A percentile compares a stretch with the other conserved stretches of the same genome.
Evolutionary conservation across 1,140 invertebrate species (phyloP).

Genomic region (Ptiloglossa arizonensis): DNA sequence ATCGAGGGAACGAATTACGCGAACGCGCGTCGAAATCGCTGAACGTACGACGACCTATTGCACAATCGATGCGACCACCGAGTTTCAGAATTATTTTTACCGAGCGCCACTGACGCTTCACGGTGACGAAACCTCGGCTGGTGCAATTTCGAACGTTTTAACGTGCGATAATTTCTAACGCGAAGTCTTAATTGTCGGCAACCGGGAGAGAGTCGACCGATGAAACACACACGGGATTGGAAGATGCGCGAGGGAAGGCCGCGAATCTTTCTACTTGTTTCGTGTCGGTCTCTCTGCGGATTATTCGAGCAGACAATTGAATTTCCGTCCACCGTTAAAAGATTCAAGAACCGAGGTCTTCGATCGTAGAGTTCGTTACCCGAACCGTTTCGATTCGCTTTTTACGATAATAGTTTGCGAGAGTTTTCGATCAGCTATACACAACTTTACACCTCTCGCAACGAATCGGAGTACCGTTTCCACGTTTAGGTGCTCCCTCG

Average conservation of each 20-base stretch:
- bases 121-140: not conserved
- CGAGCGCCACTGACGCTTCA: not conserved
- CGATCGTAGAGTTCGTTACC: not conserved
- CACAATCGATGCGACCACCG: constrained; percentile 25
- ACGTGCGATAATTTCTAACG: constrained; percentile 2
- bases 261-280: constrained; percentile 3
- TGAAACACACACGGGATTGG: too few species aligned
- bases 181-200: not conserved
- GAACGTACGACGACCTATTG: constrained; percentile 16
- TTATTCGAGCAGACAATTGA: constrained; percentile 8
- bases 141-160: not conserved
- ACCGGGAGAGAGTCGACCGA: not conserved
- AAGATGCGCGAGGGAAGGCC: too few species aligned
- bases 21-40: constrained; percentile 39
- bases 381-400: not conserved
- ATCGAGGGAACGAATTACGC: constrained; percentile 44
- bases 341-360: not conserved
- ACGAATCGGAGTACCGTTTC: not conserved
- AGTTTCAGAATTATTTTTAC: constrained; percentile 44
- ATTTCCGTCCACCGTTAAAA: constrained; percentile 7
- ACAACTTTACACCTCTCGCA: not conserved
- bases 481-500: not conserved
- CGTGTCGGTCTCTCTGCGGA: not conserved
- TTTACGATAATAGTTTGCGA: not conserved
- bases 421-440: too few species aligned